Evolutionary conservation across 2,888 invertebrate genomes (phyloP).

Genomic region (Andrena flavipes): DNA sequence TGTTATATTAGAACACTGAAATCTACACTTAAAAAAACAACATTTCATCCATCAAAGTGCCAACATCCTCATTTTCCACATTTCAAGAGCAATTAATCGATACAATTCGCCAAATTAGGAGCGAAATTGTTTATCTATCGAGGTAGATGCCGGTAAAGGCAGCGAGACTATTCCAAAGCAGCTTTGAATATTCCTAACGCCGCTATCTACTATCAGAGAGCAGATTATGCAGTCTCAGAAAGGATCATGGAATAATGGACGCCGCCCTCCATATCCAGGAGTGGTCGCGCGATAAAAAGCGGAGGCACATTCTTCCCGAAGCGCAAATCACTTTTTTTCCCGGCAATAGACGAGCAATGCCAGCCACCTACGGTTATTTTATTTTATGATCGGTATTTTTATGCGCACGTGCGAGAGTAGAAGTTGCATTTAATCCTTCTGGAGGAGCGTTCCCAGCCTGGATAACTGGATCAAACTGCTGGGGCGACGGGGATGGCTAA

Average conservation of each 20-base stretch:
- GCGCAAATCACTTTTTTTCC: slow-evolving; percentile 42
- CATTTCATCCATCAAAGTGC: neutral
- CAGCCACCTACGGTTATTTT: slow-evolving; percentile 59
- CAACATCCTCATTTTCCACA: neutral
- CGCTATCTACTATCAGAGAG: slow-evolving; percentile 1
- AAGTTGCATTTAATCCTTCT: slow-evolving; percentile 65
- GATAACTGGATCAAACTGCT: slow-evolving; percentile 49
- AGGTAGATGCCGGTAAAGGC: neutral
- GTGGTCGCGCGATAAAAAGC: slow-evolving; percentile 12
- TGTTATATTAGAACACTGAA: no score
- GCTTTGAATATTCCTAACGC: slow-evolving; percentile 1
- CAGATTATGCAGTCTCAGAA: slow-evolving; percentile 46
- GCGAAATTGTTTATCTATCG: neutral
- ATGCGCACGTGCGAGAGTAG: slow-evolving; percentile 48
- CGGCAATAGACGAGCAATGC: slow-evolving; percentile 42
- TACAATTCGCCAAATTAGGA: neutral
- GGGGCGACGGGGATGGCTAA: slow-evolving; percentile 27
- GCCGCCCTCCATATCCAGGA: neutral
- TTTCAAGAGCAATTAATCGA: neutral
- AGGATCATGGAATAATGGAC: slow-evolving; percentile 48
- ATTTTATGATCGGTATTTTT: slow-evolving; percentile 66
- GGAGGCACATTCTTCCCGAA: slow-evolving; percentile 12
- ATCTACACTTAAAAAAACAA: no score
- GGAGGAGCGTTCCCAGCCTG: slow-evolving; percentile 52
- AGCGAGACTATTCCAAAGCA: neutral